phyloP scores from a whole-genome alignment of 2,888 invertebrate species.

The Graphium colonna region DNA sequence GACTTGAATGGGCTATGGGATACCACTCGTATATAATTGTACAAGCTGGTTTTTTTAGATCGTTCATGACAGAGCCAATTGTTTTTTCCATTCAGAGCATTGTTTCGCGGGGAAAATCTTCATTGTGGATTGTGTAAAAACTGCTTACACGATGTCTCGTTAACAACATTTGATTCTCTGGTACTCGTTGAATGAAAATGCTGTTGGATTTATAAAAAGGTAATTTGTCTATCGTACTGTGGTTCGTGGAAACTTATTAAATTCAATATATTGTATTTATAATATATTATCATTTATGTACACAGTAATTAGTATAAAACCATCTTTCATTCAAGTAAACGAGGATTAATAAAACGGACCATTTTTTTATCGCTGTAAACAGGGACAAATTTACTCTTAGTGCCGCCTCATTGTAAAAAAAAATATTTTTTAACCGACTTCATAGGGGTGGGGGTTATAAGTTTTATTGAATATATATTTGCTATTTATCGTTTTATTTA shows the following conservation, averaged over 20 bases:
- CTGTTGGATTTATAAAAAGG: slow-evolving; percentile 18
- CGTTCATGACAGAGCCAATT: slow-evolving; percentile 13
- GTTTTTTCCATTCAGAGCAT: slow-evolving; percentile 21
- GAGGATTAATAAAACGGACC: background rate
- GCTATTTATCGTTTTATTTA: no score
- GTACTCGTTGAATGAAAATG: slow-evolving; percentile 20
- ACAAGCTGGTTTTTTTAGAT: background rate
- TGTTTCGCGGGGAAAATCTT: slow-evolving; percentile 24
- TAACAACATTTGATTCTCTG: slow-evolving; percentile 23
- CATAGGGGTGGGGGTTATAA: no score
- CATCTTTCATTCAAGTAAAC: no score
- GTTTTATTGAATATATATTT: no score
- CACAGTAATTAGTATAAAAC: no score
- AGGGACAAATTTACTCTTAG: no score
- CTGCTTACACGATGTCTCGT: slow-evolving; percentile 20
- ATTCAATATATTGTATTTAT: background rate
- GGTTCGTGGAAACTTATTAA: slow-evolving; percentile 4
- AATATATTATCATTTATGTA: slow-evolving; percentile 10
- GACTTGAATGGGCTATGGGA: slow-evolving; percentile 11
- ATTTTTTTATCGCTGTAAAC: no score
- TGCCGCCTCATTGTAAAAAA: no score
- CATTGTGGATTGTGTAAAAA: slow-evolving; percentile 25
- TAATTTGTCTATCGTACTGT: slow-evolving; percentile 11
- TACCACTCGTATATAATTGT: slow-evolving; percentile 19
- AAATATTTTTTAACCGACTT: no score